phyloP scores from a whole-genome alignment of 2,888 invertebrate species.

The Idaea straminata region DNA sequence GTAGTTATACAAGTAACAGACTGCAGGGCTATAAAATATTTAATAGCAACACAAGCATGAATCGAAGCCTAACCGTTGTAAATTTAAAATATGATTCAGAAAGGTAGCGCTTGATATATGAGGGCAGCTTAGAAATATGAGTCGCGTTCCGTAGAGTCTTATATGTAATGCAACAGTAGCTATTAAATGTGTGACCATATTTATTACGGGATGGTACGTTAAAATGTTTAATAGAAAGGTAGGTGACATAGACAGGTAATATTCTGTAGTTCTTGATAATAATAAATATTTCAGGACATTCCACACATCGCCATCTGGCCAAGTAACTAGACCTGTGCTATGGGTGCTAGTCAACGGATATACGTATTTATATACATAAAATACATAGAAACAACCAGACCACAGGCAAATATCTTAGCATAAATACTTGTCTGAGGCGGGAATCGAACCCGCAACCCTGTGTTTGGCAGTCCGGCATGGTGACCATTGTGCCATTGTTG shows the following conservation, averaged over 20 bases:
- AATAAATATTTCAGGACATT: no score
- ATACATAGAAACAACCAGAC: no score
- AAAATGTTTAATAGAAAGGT: not conserved
- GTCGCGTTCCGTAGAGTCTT: not conserved
- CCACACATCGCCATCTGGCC: no score
- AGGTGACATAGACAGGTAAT: not conserved
- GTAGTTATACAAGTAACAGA: constrained; percentile 42
- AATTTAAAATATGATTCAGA: constrained; percentile 24
- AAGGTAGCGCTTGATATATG: constrained; percentile 1
- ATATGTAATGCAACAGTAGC: not conserved
- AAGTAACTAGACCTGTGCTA: no score
- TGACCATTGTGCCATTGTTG: no score
- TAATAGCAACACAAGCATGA: constrained; percentile 62
- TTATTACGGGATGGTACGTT: constrained; percentile 8
- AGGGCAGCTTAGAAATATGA: not conserved
- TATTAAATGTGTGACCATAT: not conserved
- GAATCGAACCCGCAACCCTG: no score
- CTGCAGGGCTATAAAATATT: constrained; percentile 64
- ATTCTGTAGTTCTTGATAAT: no score
- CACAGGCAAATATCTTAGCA: no score
- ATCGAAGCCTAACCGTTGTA: constrained; percentile 25
- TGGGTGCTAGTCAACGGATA: no score
- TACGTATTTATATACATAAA: no score
- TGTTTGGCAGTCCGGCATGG: no score
- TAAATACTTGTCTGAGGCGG: no score